A percentile compares a stretch with the other conserved stretches of the same genome.
Evolutionary conservation across 2,888 invertebrate species (phyloP).

Genomic region (Drosophila histrio): DNA sequence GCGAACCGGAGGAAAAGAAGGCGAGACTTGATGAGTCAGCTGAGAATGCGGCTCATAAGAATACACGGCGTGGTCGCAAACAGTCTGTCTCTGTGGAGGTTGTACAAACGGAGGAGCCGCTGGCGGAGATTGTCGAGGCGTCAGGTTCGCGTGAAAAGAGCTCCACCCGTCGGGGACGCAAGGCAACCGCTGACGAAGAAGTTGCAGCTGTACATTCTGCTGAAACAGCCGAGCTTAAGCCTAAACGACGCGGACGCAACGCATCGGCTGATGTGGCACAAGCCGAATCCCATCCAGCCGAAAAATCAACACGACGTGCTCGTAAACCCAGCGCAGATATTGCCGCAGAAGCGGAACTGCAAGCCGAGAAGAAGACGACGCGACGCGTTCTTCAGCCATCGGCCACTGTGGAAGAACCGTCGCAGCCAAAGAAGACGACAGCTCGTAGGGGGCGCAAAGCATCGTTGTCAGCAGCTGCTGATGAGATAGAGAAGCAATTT

Average conservation of each 20-base stretch:
- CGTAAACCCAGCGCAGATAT: conserved; percentile 31
- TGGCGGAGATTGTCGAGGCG: neutral
- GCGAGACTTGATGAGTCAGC: neutral
- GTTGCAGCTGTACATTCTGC: neutral
- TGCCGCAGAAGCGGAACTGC: conserved; percentile 8
- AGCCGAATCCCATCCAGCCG: neutral
- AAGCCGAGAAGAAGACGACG: conserved; percentile 9
- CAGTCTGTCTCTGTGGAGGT: neutral
- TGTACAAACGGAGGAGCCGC: neutral
- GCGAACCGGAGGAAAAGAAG: conserved; percentile 18
- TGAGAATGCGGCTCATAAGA: neutral
- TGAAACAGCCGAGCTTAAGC: conserved; percentile 15
- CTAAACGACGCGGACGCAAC: conserved; percentile 32
- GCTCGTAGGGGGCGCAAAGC: conserved; percentile 36
- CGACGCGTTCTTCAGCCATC: conserved; percentile 51
- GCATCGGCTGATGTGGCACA: conserved; percentile 18
- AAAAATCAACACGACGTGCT: conserved; percentile 15
- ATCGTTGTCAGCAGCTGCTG: conserved; percentile 5
- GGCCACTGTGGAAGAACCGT: conserved; percentile 7
- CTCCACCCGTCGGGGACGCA: conserved; percentile 34
- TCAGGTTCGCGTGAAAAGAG: conserved; percentile 13
- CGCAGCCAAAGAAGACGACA: conserved; percentile 32
- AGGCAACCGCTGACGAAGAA: conserved; percentile 16
- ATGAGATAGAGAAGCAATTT: neutral
- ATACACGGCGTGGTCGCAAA: conserved; percentile 39